Base-by-base conservation (phyloP, 2,888 invertebrate genomes). In the Tubulanus polymorphus region DNA sequence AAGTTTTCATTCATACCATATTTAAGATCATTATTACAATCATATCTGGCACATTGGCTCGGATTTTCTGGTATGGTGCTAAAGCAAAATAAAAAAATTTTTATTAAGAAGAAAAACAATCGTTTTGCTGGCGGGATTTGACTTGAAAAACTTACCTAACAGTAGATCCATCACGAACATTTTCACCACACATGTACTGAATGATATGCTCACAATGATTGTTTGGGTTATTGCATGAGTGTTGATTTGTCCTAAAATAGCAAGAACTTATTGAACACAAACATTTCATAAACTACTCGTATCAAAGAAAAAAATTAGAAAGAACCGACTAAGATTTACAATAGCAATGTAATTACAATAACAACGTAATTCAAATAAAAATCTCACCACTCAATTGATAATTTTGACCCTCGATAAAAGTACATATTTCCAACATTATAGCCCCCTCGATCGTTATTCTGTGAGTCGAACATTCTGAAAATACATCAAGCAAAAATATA, bases 391-490 rank as follows among this genome's bases (percentile, higher is more conserved):
- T 79, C 76, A 53, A 79, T 62, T 23, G 67, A 66, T 29, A 78
- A 55, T 28, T 64, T 66, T n/a, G 78, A 78, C 6, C 74, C 76
- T 15, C 67, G 63, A 54, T 71, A 73, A 59, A 70, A 76, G 58
- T 76, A 65, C 2, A 76, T 64, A 47, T 64, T 62, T 15, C 78
- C 78, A 6, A 75, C 74, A 66, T 78, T 79, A 62, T 79, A 78
- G 3, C 78, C 79, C 2, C 78, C 79, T 56, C 77, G 63, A 50
- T 73, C 63, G 56, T 78, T 79, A 62, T 79, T 79, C 65, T 79
- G 76, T 0, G 78, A 78, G 62, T 79, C 74, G 67, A 77, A 79
- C 56, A 77, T 51, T 60, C 79, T 77, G 66, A 26, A 70, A 69
- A 28, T 12, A 51, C 23, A 55, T 53, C 54, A 55, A 37, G 8